Conservation (phyloP, 1,140 invertebrate genomes). For the Chironomus striatipennis region DNA sequence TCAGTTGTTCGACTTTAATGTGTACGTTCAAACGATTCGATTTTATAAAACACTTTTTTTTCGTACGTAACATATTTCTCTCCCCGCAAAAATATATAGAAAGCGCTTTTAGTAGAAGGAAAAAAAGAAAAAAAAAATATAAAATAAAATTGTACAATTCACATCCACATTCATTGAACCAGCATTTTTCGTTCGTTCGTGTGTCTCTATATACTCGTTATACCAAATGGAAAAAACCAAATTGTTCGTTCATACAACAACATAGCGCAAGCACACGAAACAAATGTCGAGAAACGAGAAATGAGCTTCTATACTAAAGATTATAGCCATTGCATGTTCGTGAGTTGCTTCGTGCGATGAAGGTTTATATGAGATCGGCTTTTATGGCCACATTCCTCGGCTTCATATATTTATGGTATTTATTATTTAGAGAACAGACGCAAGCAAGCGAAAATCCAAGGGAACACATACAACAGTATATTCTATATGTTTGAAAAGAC, state of each 20-base stretch:
- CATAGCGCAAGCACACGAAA: background rate
- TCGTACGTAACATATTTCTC: conserved; percentile 22
- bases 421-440: conserved; percentile 24
- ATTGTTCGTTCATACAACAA: conserved; percentile 10
- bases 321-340: background rate
- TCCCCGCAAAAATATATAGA: conserved; percentile 23
- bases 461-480: conserved; percentile 10
- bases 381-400: conserved; percentile 7
- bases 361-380: conserved; percentile 15
- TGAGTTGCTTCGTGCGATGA: background rate
- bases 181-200: background rate
- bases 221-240: conserved; percentile 7
- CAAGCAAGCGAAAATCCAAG: conserved; percentile 23
- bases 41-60: conserved; percentile 20
- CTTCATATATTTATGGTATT: conserved; percentile 18
- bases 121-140: background rate
- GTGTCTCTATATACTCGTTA: conserved; percentile 15
- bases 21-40: conserved; percentile 22
- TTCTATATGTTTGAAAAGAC: background rate
- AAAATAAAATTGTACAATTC: conserved; percentile 20
- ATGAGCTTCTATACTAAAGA: background rate
- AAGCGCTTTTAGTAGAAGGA: conserved; percentile 17
- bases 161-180: conserved; percentile 14
- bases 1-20: conserved; percentile 22
- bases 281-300: background rate